Evolutionary conservation across 2,797 vertebrate species (phyloP), one percentile per base, ranked within the genome.

Genomic region (Anabacerthia variegaticeps): DNA sequence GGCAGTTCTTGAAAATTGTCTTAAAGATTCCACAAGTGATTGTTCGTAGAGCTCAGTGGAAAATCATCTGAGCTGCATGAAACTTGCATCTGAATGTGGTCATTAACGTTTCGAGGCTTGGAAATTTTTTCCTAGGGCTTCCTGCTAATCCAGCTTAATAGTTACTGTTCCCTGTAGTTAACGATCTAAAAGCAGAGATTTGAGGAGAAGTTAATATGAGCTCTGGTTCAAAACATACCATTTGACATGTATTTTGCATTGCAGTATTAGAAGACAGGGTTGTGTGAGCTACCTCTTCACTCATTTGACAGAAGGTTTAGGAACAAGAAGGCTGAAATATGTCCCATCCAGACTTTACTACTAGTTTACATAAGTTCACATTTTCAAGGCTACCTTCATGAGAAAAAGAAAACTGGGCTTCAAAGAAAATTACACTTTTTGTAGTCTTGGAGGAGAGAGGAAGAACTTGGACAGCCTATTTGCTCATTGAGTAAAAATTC

Each of bases 61-160:
- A 93, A 88, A 85, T 83, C 18, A 22, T 30, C 32, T 1, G 4
- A 86, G 83, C 77, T 84, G 43, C 4, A 1, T 30, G 69, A 46
- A 95, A 71, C 80, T 85, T 89, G 78, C 65, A 80, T 89, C 85
- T 92, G 27, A 83, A 85, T 80, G 61, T 88, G 85, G 75, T 85
- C 82, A 91, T 85, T 93, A 91, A 43, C 0, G 1, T 79, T 95
- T 71, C 41, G 32, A 80, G 49, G 41, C 56, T 94, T 95, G 88
- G 81, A 89, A 89, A 13, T 61, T 48, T 93, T 77, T 93, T 95
- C 75, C 85, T 79, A 55, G 59, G 67, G 44, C 71, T 95, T 95
- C 93, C 80, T 92, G 92, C 44, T 96, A 92, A 78, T 96, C 96
- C 94, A 86, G 89, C 22, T 92, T 69, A 88, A 92, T 76, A 43